These are phyloP conservation scores for Halotydeus destructor DNA, from an alignment of 1,140 invertebrate genomes.

Conservation along the genomic window DNA sequence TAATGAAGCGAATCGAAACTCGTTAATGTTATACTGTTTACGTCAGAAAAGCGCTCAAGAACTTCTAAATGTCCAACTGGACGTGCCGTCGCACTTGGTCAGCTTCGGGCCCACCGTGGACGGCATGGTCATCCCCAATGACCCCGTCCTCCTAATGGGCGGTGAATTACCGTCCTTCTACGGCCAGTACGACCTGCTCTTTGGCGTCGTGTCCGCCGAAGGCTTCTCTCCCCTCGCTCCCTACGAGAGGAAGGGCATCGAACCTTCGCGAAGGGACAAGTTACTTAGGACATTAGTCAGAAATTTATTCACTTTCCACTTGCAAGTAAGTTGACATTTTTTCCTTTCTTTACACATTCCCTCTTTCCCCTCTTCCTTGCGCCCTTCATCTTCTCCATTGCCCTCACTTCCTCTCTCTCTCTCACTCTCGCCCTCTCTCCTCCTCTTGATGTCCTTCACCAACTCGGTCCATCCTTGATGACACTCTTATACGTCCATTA, in stretches of 20 bases:
- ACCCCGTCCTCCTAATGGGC: not conserved
- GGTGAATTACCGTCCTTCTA: constrained; percentile 12
- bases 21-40: constrained; percentile 51
- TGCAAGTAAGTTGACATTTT: constrained; percentile 12
- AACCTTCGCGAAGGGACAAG: constrained; percentile 62
- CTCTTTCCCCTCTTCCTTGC: constrained; percentile 9
- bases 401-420: too few species aligned
- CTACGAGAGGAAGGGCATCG: constrained; percentile 78
- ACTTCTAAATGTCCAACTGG: constrained; percentile 19
- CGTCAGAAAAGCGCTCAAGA: constrained; percentile 41
- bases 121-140: not conserved
- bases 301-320: constrained; percentile 27
- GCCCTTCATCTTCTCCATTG: too few species aligned
- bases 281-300: constrained; percentile 76
- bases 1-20: constrained; percentile 21
- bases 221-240: constrained; percentile 32
- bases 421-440: too few species aligned
- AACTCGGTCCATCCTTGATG: too few species aligned
- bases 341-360: not conserved
- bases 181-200: constrained; percentile 60
- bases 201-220: constrained; percentile 34
- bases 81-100: not conserved
- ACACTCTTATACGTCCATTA: too few species aligned
- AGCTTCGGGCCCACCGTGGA: constrained; percentile 3
- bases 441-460: too few species aligned